Evolutionary conservation across 92 coral and sea anemone species (phyloP), one percentile per base, ranked within the genome.

Genomic region (Epizoanthus scotinus): DNA sequence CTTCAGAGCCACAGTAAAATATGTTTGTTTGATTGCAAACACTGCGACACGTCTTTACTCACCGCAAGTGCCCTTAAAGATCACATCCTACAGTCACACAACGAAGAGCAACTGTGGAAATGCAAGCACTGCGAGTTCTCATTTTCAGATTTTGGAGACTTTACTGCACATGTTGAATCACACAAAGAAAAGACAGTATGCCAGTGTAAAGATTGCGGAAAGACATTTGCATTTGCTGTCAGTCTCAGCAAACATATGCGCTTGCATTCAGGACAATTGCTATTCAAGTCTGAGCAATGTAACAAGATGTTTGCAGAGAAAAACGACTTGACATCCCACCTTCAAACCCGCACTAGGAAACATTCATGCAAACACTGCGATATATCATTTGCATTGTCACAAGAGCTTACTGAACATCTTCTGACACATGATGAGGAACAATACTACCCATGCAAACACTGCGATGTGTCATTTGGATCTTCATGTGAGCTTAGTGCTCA

Each of bases 71-170:
- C 49, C 63, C 61, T 73, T 58, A 73, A 73, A 73, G 63, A 73
- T 36, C 78, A 73, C 42, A 47, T 29, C 2, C 49, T 73, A 9
- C 78, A 54, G 63, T 31, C 44, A 14, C 78, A 73, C 78, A 73
- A 34, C 1, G 52, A 73, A 73, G 28, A 28, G 18, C 19, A 55
- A 18, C 44, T 73, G 28, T 73, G 78, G 78, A 62, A 73, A 20
- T 73, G 78, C 47, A 73, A 14, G 4, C 19, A 56, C 40, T 73
- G 78, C 6, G 78, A 53, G 47, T 31, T 63, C 6, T 26, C 52
- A 18, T 73, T 73, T 27, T 55, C 78, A 26, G 78, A 73, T 54
- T 73, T 56, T 73, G 57, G 78, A 40, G 78, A 73, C 31, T 73
- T 73, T 31, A 73, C 78, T 17, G 78, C 57, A 3, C 78, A 73